A percentile compares a stretch with the other conserved stretches of the same genome.
Evolutionary conservation across 2,797 vertebrate species (phyloP).

Genomic region (Sparus aurata): DNA sequence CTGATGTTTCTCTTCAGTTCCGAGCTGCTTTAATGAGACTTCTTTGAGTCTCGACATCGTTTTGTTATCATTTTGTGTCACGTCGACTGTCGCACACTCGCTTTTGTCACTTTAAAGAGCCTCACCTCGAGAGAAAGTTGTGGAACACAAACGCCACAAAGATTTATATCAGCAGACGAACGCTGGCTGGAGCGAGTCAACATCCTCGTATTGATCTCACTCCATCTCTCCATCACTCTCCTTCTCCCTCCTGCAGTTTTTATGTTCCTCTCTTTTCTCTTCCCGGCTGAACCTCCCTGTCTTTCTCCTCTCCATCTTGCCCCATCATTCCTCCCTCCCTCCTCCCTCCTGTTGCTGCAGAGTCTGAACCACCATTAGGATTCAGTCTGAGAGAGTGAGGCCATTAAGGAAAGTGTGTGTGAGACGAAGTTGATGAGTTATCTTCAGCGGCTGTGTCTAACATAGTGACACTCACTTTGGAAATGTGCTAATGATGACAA

Average conservation of each 20-base stretch:
- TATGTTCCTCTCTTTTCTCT: too few relatives aligned
- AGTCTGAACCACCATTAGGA: constrained; percentile 17
- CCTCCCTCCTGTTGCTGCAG: not conserved
- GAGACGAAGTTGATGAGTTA: constrained; percentile 51
- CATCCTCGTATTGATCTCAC: not conserved
- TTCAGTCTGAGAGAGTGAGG: constrained; percentile 27
- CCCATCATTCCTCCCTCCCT: not conserved
- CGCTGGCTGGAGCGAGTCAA: not conserved
- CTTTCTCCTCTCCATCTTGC: not conserved
- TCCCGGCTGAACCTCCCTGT: not conserved
- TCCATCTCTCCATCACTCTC: not conserved
- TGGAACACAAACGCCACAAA: not conserved
- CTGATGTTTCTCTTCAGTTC: not conserved
- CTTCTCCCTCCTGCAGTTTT: not conserved
- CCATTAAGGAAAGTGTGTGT: constrained; percentile 33
- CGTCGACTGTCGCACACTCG: not conserved
- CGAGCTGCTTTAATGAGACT: not conserved
- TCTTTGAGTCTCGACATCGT: too few relatives aligned
- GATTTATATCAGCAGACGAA: not conserved
- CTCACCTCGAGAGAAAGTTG: too few relatives aligned
- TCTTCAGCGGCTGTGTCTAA: constrained; percentile 47
- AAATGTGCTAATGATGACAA: constrained; percentile 62
- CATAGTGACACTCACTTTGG: constrained; percentile 59
- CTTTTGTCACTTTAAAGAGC: not conserved
- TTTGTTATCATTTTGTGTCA: not conserved